phyloP scores from a whole-genome alignment of 2,113 vertebrate genomes.

The Speoplatyrhinus poulsoni region DNA sequence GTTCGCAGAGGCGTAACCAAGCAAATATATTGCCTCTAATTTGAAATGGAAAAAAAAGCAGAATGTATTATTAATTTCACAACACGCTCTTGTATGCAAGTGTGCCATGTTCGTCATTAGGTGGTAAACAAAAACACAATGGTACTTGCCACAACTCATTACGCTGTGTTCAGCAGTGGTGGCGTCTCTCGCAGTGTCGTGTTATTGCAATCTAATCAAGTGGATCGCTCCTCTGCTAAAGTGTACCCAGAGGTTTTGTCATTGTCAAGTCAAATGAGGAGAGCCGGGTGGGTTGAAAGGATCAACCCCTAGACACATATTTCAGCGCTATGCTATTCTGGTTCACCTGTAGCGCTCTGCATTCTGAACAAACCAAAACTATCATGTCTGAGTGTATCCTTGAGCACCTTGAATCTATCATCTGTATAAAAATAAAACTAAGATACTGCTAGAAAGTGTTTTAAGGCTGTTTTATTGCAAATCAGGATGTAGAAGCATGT shows the following conservation, averaged over 20 bases:
- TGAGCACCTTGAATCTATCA: slow-evolving; percentile 9
- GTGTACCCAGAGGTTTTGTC: slow-evolving; percentile 14
- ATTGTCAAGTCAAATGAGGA: background rate
- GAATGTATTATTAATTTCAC: slow-evolving; percentile 69
- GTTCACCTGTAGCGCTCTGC: slow-evolving; percentile 18
- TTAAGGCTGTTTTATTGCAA: slow-evolving; percentile 5
- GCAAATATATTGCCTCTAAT: slow-evolving; percentile 62
- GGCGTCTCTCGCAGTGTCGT: slow-evolving; percentile 3
- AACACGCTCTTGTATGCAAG: slow-evolving; percentile 36
- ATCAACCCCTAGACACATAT: slow-evolving; percentile 2
- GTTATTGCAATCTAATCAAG: slow-evolving; percentile 22
- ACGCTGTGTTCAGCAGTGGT: slow-evolving; percentile 5
- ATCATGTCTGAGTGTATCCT: slow-evolving; percentile 15
- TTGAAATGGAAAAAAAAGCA: slow-evolving; percentile 29
- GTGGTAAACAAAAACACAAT: slow-evolving; percentile 41
- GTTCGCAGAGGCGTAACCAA: slow-evolving; percentile 61
- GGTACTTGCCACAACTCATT: slow-evolving; percentile 26
- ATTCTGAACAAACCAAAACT: slow-evolving; percentile 19
- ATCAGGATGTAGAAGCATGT: background rate
- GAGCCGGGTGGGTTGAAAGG: background rate
- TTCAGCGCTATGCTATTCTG: background rate
- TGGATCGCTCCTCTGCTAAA: slow-evolving; percentile 5
- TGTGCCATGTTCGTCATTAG: slow-evolving; percentile 38
- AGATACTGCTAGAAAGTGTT: background rate
- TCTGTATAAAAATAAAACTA: background rate